These are phyloP conservation scores for Echinometra lucunter DNA, from an alignment of 53 echinoderm and acorn worm genomes.

Conservation along the genomic window DNA sequence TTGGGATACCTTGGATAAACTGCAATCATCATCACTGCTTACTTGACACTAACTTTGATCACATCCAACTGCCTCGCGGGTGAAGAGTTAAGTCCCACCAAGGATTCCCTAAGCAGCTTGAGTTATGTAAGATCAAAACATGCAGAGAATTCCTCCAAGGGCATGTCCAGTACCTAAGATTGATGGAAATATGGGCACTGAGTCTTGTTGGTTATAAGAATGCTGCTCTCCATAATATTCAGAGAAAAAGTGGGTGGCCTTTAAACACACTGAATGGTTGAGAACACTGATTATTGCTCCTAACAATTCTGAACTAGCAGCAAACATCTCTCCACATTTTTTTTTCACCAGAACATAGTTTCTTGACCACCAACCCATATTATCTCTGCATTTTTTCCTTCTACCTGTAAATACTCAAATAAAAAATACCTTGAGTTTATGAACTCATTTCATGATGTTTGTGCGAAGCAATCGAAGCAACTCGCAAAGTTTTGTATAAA, in stretches of 20 bases:
- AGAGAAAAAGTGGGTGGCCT: neutral
- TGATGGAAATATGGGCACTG: neutral
- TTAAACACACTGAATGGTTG: neutral
- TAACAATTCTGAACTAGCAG: neutral
- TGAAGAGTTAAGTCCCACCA: too few species aligned
- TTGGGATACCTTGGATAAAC: too few species aligned
- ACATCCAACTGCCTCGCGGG: too few species aligned
- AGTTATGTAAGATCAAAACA: neutral
- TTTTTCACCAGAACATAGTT: neutral
- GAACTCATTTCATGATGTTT: constrained; percentile 49
- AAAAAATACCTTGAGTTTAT: constrained; percentile 54
- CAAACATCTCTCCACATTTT: neutral
- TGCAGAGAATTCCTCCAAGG: too few species aligned
- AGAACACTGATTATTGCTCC: neutral
- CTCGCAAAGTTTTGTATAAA: constrained; percentile 67
- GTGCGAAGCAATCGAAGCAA: constrained; percentile 51
- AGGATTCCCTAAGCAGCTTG: too few species aligned
- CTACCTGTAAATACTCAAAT: constrained; percentile 53
- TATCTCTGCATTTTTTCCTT: constrained; percentile 36
- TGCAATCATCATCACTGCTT: too few species aligned
- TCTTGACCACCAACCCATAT: constrained; percentile 24
- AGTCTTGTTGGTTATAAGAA: neutral
- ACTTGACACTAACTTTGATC: too few species aligned
- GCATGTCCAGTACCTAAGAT: too few species aligned
- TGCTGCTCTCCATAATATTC: neutral